phyloP scores from a whole-genome alignment of 2,113 vertebrate genomes.

The Herpailurus yagouaroundi region DNA sequence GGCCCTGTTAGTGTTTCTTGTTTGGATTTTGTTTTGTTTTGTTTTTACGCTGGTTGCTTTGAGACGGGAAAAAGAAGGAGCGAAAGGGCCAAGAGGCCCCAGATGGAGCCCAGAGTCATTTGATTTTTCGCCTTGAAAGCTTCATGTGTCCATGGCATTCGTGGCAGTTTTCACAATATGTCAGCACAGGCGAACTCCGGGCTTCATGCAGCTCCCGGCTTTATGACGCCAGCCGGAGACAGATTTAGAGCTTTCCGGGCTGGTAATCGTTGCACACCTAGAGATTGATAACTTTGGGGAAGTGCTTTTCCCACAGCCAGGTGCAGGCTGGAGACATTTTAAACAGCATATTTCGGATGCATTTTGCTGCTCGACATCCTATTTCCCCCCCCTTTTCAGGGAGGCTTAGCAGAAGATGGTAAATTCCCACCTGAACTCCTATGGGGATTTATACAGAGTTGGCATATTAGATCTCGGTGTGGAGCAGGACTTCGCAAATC shows the following conservation, averaged over 20 bases:
- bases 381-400: background rate
- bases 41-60: background rate
- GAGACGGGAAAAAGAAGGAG: background rate
- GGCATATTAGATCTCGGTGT: accelerated
- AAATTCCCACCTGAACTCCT: background rate
- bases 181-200: accelerated
- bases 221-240: background rate
- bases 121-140: background rate
- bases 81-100: background rate
- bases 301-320: background rate
- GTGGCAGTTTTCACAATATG: accelerated
- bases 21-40: background rate
- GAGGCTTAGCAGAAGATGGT: accelerated
- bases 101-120: accelerated
- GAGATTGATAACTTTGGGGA: background rate
- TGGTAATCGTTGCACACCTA: accelerated
- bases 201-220: accelerated
- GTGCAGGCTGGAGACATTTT: background rate
- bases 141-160: accelerated
- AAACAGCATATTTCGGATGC: background rate
- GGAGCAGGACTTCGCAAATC: accelerated
- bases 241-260: background rate
- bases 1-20: background rate
- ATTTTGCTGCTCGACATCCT: accelerated
- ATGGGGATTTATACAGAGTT: accelerated